A percentile compares a stretch with the other conserved stretches of the same genome.
Conservation (phyloP, 2,113 vertebrate genomes). For the Ochotona curzoniae region DNA sequence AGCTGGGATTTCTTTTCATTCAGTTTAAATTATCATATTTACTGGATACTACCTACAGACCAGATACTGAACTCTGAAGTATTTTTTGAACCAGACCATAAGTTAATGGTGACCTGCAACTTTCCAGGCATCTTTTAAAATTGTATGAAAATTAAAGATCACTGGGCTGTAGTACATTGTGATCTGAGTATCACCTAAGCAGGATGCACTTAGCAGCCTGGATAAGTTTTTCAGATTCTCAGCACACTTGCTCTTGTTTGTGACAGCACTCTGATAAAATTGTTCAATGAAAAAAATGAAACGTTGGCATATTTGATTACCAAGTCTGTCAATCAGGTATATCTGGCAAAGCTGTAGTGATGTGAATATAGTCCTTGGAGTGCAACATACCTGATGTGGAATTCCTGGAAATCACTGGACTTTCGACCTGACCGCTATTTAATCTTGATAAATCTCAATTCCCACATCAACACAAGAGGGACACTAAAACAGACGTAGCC, state of each 20-base stretch:
- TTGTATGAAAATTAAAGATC: neutral
- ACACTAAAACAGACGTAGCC: neutral
- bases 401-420: neutral
- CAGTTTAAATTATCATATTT: constrained; percentile 43
- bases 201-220: neutral
- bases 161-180: constrained; percentile 10
- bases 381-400: neutral
- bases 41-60: neutral
- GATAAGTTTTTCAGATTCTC: constrained; percentile 43
- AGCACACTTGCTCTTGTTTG: constrained; percentile 44
- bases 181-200: neutral
- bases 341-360: neutral
- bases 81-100: neutral
- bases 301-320: constrained; percentile 31
- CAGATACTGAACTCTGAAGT: neutral
- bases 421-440: neutral
- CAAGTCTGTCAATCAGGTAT: neutral
- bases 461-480: neutral
- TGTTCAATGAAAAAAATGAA: constrained; percentile 14
- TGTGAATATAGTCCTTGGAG: neutral
- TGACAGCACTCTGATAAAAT: constrained; percentile 5
- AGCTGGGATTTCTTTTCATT: neutral
- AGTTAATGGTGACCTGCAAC: neutral
- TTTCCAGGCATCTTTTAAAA: neutral
- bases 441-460: neutral